Evolutionary conservation across 2,888 invertebrate species (phyloP), one percentile per base, ranked within the genome.

Genomic region (Campopleginae sp.): DNA sequence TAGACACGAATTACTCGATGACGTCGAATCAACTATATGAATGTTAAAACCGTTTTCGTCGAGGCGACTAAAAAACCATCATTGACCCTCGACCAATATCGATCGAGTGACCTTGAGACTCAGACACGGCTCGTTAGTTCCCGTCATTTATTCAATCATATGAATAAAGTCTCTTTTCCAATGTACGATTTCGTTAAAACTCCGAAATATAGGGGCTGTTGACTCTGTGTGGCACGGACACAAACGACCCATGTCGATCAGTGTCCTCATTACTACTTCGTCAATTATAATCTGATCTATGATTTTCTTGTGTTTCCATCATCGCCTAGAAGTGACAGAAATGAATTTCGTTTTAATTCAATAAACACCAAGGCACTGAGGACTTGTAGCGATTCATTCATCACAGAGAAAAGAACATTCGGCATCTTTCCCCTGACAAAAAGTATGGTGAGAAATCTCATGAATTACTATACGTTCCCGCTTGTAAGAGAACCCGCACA

Each of bases 401-500:
- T 71, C 6, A 14, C 51, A 1, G 10, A 1, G 33, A 38, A 46
- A 51, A 48, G 14, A 33, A 46, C 14, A 33, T 63, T 65, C 31
- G 19, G 33, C 33, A 46, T 65, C 23, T 76, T 51, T 65, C 38
- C 27, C 38, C 33, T 31, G 51, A 74, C 63, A 42, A 54, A 31
- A n/a, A 31, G 8, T 33, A 46, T 44, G 42, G 14, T 19, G 54
- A 46, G 27, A 48, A 23, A 71, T 46, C 38, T 38, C 61, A 63
- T 23, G 63, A 46, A 63, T 79, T 33, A 63, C 71, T 33, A 14
- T 33, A 27, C 42, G 27, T 44, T 46, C 66, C 23, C 31, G 46
- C 68, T 23, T 19, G 42, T 75, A 61, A 70, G 68, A 10, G 66
- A 66, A 44, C 66, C 74, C 66, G 66, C 74, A 66, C 79, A n/a